Percentiles rank a stretch among this genome's conserved stretches.
Evolutionary conservation across 2,113 vertebrate genomes (phyloP).

Genomic region (Semnornis frantzii): DNA sequence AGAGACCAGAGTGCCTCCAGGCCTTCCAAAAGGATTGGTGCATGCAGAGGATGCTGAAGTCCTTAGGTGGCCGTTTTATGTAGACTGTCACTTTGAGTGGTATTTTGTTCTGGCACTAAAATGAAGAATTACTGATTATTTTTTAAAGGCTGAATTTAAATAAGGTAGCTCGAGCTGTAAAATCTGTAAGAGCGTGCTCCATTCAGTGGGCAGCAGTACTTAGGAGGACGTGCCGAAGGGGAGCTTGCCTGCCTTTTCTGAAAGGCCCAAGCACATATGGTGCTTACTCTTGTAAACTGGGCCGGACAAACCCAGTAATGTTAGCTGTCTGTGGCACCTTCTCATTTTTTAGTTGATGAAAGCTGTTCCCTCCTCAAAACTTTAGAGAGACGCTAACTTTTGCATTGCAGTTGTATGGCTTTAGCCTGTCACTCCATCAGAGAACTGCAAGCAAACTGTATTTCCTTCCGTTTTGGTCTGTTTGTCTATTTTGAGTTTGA

Average conservation of each 20-base stretch:
- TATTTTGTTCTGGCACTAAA: rapidly evolving
- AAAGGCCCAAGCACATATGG: rapidly evolving
- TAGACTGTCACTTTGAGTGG: rapidly evolving
- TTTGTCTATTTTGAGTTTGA: not conserved
- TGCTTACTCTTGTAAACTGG: rapidly evolving
- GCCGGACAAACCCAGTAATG: not conserved
- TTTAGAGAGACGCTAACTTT: rapidly evolving
- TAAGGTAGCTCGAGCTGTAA: not conserved
- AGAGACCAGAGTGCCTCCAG: rapidly evolving
- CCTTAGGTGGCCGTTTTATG: not conserved
- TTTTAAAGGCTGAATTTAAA: not conserved
- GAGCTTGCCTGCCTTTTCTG: not conserved
- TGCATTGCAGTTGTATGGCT: rapidly evolving
- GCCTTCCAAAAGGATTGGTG: rapidly evolving
- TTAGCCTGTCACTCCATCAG: not conserved
- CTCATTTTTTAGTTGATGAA: not conserved
- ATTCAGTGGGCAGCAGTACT: rapidly evolving
- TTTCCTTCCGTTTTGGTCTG: conserved; percentile 33
- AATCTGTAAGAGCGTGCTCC: not conserved
- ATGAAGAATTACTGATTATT: not conserved
- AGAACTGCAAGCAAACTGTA: not conserved
- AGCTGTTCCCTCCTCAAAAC: not conserved
- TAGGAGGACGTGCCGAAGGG: rapidly evolving
- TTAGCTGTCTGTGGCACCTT: not conserved
- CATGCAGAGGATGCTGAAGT: rapidly evolving